A percentile compares a stretch with the other conserved stretches of the same genome.
Evolutionary conservation across 2,113 vertebrate genomes (phyloP).

Genomic region (Zootoca vivipara): DNA sequence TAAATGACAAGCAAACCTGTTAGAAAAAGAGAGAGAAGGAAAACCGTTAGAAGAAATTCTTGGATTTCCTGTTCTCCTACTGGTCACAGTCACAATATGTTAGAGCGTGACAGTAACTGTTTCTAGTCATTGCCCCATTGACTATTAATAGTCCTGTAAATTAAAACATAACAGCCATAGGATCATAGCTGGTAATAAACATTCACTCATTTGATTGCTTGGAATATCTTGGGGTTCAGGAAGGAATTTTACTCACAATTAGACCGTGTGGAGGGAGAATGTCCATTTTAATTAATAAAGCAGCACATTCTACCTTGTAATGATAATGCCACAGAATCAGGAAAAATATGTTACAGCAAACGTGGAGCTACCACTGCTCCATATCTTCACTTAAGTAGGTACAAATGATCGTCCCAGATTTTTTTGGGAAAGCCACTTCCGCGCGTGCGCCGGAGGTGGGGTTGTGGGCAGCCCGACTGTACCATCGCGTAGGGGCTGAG

Average conservation of each 20-base stretch:
- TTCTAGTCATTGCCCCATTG: not conserved
- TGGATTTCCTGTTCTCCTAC: not conserved
- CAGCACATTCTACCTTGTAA: not conserved
- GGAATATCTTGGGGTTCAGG: not conserved
- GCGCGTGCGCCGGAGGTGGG: too few relatives aligned
- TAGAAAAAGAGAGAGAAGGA: constrained; percentile 38
- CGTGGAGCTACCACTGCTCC: not conserved
- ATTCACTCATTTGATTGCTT: not conserved
- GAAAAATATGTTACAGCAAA: too few relatives aligned
- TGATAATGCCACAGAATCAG: not conserved
- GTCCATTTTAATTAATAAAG: not conserved
- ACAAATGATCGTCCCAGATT: too few relatives aligned
- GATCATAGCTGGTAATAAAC: not conserved
- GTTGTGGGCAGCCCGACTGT: too few relatives aligned
- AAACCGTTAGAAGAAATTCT: not conserved
- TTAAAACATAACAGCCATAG: not conserved
- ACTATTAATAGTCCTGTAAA: not conserved
- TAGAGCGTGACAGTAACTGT: not conserved
- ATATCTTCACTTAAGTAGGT: not conserved
- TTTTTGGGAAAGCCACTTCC: too few relatives aligned
- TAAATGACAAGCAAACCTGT: constrained; percentile 94
- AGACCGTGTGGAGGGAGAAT: not conserved
- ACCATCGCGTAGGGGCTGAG: too few relatives aligned
- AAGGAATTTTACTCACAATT: not conserved
- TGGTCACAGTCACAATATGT: not conserved